Conservation (phyloP, 2,888 invertebrate genomes). For the Acanthosepion esculentum region DNA sequence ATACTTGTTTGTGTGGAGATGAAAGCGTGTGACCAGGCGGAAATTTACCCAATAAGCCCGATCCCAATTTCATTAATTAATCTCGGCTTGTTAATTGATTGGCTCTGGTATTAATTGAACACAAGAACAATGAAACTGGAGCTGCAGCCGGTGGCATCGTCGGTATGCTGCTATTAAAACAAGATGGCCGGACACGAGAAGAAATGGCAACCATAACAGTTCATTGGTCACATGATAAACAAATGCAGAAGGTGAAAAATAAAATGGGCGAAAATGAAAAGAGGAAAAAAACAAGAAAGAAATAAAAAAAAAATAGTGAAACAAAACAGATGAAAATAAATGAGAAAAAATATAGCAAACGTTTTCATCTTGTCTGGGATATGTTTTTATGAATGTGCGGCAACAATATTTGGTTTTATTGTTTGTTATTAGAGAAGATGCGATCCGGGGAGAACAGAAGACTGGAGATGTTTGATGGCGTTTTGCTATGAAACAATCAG, state of each 20-base stretch:
- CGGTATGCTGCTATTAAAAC: background rate
- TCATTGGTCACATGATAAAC: background rate
- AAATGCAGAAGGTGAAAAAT: background rate
- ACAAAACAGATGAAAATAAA: background rate
- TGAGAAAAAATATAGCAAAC: background rate
- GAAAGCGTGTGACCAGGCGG: background rate
- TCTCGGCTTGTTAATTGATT: background rate
- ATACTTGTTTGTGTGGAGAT: background rate
- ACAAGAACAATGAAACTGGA: background rate
- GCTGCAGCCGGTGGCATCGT: background rate
- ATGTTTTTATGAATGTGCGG: background rate
- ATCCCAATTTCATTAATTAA: background rate
- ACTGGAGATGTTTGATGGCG: constrained; percentile 33
- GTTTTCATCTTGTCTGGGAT: background rate
- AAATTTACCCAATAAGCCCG: background rate
- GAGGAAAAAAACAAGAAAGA: background rate
- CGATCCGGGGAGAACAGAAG: background rate
- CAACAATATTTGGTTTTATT: background rate
- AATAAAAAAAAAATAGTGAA: background rate
- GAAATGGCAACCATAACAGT: too few species aligned
- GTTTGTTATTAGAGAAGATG: background rate
- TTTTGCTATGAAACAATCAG: constrained; percentile 33
- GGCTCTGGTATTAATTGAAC: constrained; percentile 8
- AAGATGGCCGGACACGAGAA: background rate
- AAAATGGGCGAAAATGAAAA: background rate